Evolutionary conservation across 2,113 vertebrate species (phyloP), one percentile per base, ranked within the genome.

Genomic region (Amphilophus citrinellus): DNA sequence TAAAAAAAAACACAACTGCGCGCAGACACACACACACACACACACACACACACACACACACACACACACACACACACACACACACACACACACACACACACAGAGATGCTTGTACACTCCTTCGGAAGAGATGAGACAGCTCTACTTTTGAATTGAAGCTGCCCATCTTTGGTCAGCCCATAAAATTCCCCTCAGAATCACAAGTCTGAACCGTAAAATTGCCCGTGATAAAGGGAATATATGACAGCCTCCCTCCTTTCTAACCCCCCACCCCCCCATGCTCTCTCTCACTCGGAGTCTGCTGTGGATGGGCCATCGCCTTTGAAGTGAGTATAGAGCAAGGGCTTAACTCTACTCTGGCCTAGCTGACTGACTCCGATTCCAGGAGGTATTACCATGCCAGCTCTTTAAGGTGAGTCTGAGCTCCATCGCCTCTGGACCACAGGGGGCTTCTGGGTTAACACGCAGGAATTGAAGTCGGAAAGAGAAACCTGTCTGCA

Each of bases 171-270:
- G 87, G 91, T 83, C 81, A 84, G 86, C 68, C 88, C 83, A 86
- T 92, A 90, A 90, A 93, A 93, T 88, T 91, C 88, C 86, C 66
- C 80, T 90, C 87, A 92, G 91, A 94, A 92, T 92, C 91, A 92
- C 90, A 84, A 76, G 87, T 88, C 88, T 93, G 85, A 86, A 87
- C 89, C 90, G 62, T 93, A 92, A 94, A 92, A 92, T 88, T 92
- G 78, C 85, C 71, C 5, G 60, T 89, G 91, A 94, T 92, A 93
- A 93, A 92, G 87, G 87, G 91, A 91, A 87, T 91, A 89, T 91
- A 89, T 92, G 90, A 90, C 90, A 88, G 73, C 75, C 80, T n/a
- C 47, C 62, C 62, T 20, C 75, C 61, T 60, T 76, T 37, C 71
- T 8, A 0, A 1, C 65, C 1, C 32, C n/a, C 39, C 8, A 2